phyloP scores from a whole-genome alignment of 2,113 vertebrate genomes.

The Hemibagrus wyckioides region DNA sequence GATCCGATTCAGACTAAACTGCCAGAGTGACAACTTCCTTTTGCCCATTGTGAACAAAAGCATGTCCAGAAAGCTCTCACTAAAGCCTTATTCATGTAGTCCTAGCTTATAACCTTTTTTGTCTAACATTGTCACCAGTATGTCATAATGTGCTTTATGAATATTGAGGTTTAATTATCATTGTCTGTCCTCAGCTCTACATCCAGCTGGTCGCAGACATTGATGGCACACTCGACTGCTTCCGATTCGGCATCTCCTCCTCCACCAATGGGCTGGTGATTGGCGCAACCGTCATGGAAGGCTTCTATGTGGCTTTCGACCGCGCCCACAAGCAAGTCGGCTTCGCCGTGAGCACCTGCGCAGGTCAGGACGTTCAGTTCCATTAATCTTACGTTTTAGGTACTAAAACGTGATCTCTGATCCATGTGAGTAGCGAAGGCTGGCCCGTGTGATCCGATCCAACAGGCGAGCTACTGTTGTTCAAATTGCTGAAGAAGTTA shows the following conservation, averaged over 20 bases:
- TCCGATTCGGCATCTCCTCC: slow-evolving; percentile 87
- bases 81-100: not conserved
- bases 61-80: not conserved
- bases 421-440: too few species aligned
- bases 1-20: too few species aligned
- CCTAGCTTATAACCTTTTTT: not conserved
- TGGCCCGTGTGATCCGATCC: too few species aligned
- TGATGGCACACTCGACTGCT: slow-evolving; percentile 83
- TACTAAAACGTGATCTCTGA: not conserved
- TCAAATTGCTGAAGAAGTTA: too few species aligned
- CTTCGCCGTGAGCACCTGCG: slow-evolving; percentile 89
- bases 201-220: slow-evolving; percentile 85
- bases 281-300: slow-evolving; percentile 96
- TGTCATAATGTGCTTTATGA: not conserved
- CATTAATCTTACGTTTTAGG: not conserved
- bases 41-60: too few species aligned
- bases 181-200: slow-evolving; percentile 79
- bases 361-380: slow-evolving; percentile 72
- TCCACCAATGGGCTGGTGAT: slow-evolving; percentile 88
- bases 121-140: not conserved
- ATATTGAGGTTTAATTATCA: not conserved
- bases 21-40: too few species aligned
- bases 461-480: too few species aligned
- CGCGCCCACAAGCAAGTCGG: slow-evolving; percentile 83
- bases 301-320: slow-evolving; percentile 95